Base-by-base conservation (phyloP, 2,888 invertebrate species). In the Acleris holmiana region DNA sequence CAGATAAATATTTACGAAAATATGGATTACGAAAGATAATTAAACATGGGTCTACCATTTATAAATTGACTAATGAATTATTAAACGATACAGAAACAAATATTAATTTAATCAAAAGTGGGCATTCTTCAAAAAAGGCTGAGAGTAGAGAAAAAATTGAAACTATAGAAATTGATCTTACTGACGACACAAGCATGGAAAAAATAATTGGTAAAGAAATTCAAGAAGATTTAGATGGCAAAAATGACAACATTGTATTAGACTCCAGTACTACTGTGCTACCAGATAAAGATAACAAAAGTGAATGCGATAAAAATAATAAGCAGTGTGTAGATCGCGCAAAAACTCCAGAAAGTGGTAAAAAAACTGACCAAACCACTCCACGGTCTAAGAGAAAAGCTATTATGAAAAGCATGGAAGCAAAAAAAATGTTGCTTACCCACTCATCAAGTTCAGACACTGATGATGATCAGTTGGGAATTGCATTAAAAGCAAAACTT, bases 401-500 rank as follows among this genome's bases (percentile, higher is more conserved):
- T 65, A 80, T 82, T 1, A 84, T 79, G 75, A 84, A 88, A 74
- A 85, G 82, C 71, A 83, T 84, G 71, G 74, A 85, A 72, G 89
- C 87, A 21, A 91, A 88, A 68, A 85, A 83, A 77, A 85, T 79
- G 78, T 74, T 88, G 13, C 69, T 89, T 4, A 75, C 76, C 44
- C 80, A 85, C 70, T 86, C 87, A 46, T 86, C 88, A 29, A 87
- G 88, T 72, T 91, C 91, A 6, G 91, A 89, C 50, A 82, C 84
- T 50, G 88, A 87, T 60, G 86, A 88, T 79, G 85, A 88, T 67
- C 70, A 80, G 58, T 68, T 84, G 18, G 77, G 67, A 67, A 73
- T 70, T 73, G 76, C 71, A 10, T 70, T 83, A 7, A 82, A 82
- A 66, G 72, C 86, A n/a, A 81, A 78, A 70, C 68, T 82, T 47